Evolutionary conservation across 2,797 vertebrate genomes (phyloP).

Genomic region (Pangasius djambal): DNA sequence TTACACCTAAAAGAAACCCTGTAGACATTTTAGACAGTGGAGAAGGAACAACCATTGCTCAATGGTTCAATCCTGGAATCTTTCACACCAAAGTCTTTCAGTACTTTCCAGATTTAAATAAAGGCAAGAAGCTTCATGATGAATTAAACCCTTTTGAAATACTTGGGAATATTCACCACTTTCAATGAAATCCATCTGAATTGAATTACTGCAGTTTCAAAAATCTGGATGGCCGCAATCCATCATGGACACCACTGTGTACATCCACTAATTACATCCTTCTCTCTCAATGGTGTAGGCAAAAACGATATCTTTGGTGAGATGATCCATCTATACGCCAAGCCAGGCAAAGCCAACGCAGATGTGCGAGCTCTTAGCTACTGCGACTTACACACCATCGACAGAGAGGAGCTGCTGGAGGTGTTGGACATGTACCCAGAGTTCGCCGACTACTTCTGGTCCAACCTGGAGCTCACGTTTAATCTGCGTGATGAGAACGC

Average conservation of each 20-base stretch:
- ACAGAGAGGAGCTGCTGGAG: conserved; percentile 92
- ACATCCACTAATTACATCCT: background rate
- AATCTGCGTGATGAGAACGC: conserved; percentile 88
- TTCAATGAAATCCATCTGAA: background rate
- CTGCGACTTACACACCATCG: conserved; percentile 96
- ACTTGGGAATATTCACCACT: background rate
- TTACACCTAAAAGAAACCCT: background rate
- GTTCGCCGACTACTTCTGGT: conserved; percentile 93
- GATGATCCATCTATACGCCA: conserved; percentile 93
- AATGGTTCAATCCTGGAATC: background rate
- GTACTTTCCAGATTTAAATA: background rate
- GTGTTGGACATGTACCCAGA: conserved; percentile 99
- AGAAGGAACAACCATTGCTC: background rate
- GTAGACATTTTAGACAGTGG: background rate
- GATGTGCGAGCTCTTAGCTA: conserved; percentile 97
- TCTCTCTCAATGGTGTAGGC: conserved; percentile 70
- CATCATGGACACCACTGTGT: background rate
- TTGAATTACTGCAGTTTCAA: background rate
- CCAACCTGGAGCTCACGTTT: conserved; percentile 95
- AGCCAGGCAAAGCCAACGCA: conserved; percentile 94
- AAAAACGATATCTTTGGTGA: conserved; percentile 99
- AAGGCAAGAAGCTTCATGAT: background rate
- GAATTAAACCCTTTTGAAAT: background rate
- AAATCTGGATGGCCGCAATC: background rate
- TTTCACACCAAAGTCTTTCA: background rate